Evolutionary conservation across 2,888 invertebrate genomes (phyloP).

Genomic region (Drosophila crucigera): DNA sequence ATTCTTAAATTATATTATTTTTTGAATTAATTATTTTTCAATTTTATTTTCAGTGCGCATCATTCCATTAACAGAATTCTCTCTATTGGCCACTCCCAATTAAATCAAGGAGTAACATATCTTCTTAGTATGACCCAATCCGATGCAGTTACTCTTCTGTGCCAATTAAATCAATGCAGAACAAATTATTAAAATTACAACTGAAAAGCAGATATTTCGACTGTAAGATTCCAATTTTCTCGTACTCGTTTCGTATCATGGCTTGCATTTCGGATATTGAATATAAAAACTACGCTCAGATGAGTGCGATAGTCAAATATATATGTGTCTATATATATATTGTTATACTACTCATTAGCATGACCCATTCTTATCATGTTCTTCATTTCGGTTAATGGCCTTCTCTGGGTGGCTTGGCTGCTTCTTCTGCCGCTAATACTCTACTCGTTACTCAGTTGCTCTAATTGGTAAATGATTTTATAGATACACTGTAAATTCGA

Average conservation of each 20-base stretch:
- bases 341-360: no score
- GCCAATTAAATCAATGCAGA: not conserved
- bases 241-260: not conserved
- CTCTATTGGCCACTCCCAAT: not conserved
- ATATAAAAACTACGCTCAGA: not conserved
- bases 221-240: no score
- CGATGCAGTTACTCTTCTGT: not conserved
- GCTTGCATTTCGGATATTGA: not conserved
- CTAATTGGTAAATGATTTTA: not conserved
- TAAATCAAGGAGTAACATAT: not conserved
- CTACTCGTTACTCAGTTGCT: not conserved
- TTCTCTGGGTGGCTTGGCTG: not conserved
- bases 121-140: not conserved
- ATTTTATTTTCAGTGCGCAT: not conserved
- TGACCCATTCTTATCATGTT: not conserved
- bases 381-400: no score
- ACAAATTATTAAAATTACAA: not conserved
- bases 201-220: not conserved
- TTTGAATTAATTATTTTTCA: not conserved
- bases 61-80: not conserved
- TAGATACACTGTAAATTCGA: not conserved
- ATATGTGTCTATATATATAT: not conserved
- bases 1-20: not conserved
- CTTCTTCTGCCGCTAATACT: not conserved
- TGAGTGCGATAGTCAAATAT: not conserved